phyloP scores from a whole-genome alignment of 1,140 invertebrate species.

The Laupala kohalensis region DNA sequence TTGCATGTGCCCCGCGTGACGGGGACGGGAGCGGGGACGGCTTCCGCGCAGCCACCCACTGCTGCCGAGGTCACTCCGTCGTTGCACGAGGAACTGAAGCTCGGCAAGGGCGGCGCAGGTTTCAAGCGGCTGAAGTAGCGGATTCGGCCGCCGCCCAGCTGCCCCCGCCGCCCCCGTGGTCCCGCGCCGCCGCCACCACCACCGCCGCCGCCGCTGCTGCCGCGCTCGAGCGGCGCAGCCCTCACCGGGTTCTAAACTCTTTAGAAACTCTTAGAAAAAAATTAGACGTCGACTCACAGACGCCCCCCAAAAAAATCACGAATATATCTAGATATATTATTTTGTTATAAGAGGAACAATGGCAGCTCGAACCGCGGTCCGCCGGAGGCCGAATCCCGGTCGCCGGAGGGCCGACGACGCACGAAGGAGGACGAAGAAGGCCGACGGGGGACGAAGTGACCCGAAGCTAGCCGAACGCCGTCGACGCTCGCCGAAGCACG shows the following conservation, averaged over 20 bases:
- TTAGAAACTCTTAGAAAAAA: background rate
- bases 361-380: background rate
- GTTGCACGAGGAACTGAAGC: constrained; percentile 62
- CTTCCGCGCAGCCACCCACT: no score
- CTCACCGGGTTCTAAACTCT: background rate
- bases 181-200: background rate
- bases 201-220: no score
- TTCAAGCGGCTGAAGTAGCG: constrained; percentile 55
- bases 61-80: constrained; percentile 54
- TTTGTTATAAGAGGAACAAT: background rate
- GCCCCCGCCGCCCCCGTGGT: no score
- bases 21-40: constrained; percentile 35
- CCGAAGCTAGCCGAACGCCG: background rate
- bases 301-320: background rate
- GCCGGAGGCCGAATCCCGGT: background rate
- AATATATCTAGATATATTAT: background rate
- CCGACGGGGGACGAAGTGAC: background rate
- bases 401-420: background rate
- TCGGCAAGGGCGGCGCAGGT: constrained; percentile 61
- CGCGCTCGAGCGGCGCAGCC: no score
- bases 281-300: background rate
- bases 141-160: background rate
- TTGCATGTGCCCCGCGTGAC: constrained; percentile 16
- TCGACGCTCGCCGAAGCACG: background rate
- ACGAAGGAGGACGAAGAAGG: background rate